Conservation (phyloP, 2,797 vertebrate species). For the Scolopax bukidnonensis region DNA sequence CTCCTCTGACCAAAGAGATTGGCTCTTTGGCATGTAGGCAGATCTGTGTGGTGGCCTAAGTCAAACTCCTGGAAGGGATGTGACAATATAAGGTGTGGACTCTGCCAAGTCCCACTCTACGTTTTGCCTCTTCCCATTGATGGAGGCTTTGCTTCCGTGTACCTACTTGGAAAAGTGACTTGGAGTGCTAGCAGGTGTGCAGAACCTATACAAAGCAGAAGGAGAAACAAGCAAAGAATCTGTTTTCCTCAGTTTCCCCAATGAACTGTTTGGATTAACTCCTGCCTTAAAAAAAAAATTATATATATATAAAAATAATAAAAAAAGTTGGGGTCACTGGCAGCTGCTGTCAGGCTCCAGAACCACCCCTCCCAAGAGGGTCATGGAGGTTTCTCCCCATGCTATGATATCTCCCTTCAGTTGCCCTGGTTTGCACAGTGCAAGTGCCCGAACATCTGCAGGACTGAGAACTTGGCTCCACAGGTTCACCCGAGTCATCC, state of each 20-base stretch:
- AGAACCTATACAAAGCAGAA: neutral
- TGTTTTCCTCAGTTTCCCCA: neutral
- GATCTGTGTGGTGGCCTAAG: neutral
- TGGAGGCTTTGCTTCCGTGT: neutral
- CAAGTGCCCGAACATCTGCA: constrained; percentile 74
- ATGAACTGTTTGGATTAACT: neutral
- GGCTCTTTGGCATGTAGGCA: neutral
- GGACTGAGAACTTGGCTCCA: constrained; percentile 82
- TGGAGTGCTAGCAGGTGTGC: neutral
- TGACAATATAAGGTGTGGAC: neutral
- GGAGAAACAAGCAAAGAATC: neutral
- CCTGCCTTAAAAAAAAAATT: neutral
- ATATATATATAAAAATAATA: neutral
- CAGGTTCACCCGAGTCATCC: constrained; percentile 79
- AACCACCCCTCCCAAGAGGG: constrained; percentile 81
- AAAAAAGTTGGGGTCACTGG: neutral
- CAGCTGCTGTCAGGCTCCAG: constrained; percentile 83
- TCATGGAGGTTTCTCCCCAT: constrained; percentile 83
- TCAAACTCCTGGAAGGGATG: neutral
- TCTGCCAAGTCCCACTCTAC: neutral
- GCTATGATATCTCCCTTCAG: constrained; percentile 80
- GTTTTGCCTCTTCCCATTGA: neutral
- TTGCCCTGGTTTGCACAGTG: constrained; percentile 64
- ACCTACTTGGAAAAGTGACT: neutral
- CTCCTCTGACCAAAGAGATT: neutral